Conservation (phyloP, 2,888 invertebrate genomes). For the Tillus elongatus region DNA sequence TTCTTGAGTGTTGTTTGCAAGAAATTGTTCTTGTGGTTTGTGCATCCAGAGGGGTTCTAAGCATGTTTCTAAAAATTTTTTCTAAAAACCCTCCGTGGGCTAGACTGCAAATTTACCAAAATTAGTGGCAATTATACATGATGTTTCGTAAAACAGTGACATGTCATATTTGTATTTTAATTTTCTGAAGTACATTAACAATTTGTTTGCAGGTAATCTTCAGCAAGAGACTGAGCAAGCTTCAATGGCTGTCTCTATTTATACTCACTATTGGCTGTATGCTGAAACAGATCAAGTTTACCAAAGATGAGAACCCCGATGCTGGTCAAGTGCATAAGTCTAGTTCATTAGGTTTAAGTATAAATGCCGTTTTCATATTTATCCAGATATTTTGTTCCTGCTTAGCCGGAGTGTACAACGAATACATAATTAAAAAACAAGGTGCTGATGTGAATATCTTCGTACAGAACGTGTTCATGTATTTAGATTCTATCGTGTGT, state of each 20-base stretch:
- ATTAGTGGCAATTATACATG: no score
- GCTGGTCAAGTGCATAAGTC: conserved; percentile 34
- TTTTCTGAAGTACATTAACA: background rate
- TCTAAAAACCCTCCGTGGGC: no score
- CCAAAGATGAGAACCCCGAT: conserved; percentile 21
- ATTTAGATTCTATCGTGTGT: conserved; percentile 87
- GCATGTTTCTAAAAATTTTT: no score
- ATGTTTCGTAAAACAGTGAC: no score
- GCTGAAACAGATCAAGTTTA: conserved; percentile 69
- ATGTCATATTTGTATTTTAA: background rate
- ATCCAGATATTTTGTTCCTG: conserved; percentile 86
- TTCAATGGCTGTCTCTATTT: conserved; percentile 85
- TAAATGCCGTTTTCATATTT: conserved; percentile 57
- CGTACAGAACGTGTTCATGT: conserved; percentile 92
- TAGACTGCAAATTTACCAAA: no score
- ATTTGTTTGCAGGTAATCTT: conserved; percentile 66
- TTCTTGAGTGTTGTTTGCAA: no score
- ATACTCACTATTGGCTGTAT: conserved; percentile 83
- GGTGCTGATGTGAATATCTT: conserved; percentile 81
- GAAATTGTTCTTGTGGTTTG: no score
- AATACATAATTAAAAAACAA: conserved; percentile 80
- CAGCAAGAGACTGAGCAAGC: conserved; percentile 64
- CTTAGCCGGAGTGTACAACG: conserved; percentile 91
- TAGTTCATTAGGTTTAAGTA: conserved; percentile 42
- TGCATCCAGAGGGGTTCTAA: no score